phyloP scores from a whole-genome alignment of 1,140 invertebrate genomes.

The Leptestheria dahalacensis region DNA sequence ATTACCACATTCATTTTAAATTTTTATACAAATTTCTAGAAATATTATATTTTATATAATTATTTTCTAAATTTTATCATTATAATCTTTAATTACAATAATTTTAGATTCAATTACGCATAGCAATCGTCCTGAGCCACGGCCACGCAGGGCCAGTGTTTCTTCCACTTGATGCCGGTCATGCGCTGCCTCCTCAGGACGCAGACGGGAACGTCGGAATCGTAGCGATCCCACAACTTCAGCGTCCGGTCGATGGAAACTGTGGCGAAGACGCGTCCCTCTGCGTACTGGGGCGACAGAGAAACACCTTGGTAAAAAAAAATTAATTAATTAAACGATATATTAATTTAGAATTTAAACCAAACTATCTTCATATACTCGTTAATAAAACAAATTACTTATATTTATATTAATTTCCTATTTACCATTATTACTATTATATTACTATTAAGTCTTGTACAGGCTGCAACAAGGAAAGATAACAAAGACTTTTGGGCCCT shows the following conservation, averaged over 20 bases:
- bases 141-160: slow-evolving; percentile 29
- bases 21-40: neutral
- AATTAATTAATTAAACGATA: slow-evolving; percentile 4
- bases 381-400: too few relatives aligned
- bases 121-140: slow-evolving; percentile 12
- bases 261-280: slow-evolving; percentile 27
- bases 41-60: neutral
- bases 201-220: slow-evolving; percentile 25
- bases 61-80: slow-evolving; percentile 23
- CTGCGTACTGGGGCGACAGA: slow-evolving; percentile 28
- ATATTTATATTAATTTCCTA: too few relatives aligned
- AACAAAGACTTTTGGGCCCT: neutral
- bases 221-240: slow-evolving; percentile 36
- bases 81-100: slow-evolving; percentile 22
- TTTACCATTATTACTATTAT: too few relatives aligned
- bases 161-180: slow-evolving; percentile 29
- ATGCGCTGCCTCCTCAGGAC: slow-evolving; percentile 26
- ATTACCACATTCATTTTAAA: too few relatives aligned
- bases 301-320: slow-evolving; percentile 24
- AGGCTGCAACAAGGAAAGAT: neutral
- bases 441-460: too few relatives aligned
- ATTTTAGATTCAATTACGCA: neutral
- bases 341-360: slow-evolving; percentile 19
- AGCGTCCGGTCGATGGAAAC: slow-evolving; percentile 30
- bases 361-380: too few relatives aligned